Evolutionary conservation across 2,888 invertebrate genomes (phyloP), one percentile per base, ranked within the genome.

Genomic region (Cryptocephalus primarius): DNA sequence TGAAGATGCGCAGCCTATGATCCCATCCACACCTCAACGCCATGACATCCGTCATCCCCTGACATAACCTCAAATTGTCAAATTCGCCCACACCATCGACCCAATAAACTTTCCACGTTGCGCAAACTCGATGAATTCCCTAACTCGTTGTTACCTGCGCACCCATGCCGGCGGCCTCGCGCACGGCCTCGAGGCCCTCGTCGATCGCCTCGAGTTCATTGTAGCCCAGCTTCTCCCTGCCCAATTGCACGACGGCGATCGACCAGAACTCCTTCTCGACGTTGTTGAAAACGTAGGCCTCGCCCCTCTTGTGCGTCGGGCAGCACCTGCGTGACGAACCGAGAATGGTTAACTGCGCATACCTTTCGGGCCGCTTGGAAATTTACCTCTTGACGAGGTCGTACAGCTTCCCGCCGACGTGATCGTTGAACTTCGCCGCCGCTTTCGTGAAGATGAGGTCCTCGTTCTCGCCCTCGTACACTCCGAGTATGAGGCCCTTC

Each of bases 201-300:
- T 86, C 79, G 32, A 83, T 65, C 53, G 80, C 78, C 65, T 88
- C 87, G 44, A 75, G 60, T 48, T 80, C 77, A 66, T 83, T 79
- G 56, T 77, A 76, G 9, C 77, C 79, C 41, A 72, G 71, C 36
- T 75, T 74, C 50, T 75, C 73, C 43, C 73, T 74, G 1, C 85
- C 86, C 9, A 87, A 66, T 14, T 82, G 81, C 48, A 84, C 82
- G 6, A 86, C 75, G 4, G 82, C 82, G 1, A 86, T 72, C 4
- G 76, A 70, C 55, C 73, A 72, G 57, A 72, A 80, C 44, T 78
- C 77, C 2, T 69, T 61, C 53, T 78, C 77, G 40, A 82, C 63
- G 53, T 77, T 79, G 62, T 77, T 79, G 53, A 82, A 80, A 3
- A 80, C 66, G 53, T 72, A 66, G 14, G 70, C 69, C 52, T 71